Conservation (phyloP, 2,113 vertebrate species). For the Chloropsis cyanopogon region DNA sequence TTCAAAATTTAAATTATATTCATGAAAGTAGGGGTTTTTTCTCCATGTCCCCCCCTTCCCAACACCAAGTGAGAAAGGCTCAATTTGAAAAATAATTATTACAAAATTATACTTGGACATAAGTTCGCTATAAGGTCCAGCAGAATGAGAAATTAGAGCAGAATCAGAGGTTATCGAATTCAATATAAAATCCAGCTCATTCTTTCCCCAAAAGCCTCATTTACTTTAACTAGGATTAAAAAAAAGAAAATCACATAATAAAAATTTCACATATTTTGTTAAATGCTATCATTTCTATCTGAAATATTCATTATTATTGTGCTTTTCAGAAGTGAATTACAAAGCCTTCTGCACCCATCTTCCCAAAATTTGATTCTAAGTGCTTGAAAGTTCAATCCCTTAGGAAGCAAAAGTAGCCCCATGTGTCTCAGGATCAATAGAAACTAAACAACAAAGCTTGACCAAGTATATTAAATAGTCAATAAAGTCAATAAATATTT, state of each 20-base stretch:
- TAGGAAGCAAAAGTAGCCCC: background rate
- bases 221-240: background rate
- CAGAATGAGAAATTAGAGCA: background rate
- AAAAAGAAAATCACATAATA: background rate
- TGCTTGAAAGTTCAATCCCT: background rate
- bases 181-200: background rate
- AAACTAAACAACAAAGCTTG: background rate
- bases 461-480: background rate
- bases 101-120: background rate
- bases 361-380: background rate
- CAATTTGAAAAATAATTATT: background rate
- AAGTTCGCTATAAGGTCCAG: background rate
- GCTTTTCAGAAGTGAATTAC: background rate
- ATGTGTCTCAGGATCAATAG: background rate
- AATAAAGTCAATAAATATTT: background rate
- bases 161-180: background rate
- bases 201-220: background rate
- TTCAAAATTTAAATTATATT: background rate
- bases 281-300: background rate
- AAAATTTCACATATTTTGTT: background rate
- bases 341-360: background rate
- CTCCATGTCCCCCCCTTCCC: fast-evolving
- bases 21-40: fast-evolving
- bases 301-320: background rate
- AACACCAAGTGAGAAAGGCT: background rate